phyloP scores from a whole-genome alignment of 2,888 invertebrate genomes.

The Sclerodermus sp. region DNA sequence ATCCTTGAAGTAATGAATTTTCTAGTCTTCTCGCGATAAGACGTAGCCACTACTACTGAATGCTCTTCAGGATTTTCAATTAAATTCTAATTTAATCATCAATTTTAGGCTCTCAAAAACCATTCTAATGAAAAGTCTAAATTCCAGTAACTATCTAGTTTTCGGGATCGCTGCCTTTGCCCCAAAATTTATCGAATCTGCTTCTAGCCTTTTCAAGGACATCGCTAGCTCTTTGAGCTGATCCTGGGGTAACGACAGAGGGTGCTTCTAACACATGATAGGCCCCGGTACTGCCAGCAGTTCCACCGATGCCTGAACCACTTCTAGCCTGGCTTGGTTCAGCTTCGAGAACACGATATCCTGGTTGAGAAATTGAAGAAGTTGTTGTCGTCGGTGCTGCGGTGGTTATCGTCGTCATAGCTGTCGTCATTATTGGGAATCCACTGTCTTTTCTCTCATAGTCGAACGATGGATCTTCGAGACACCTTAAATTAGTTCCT shows the following conservation, averaged over 20 bases:
- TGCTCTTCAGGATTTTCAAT: too few species aligned
- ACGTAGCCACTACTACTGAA: too few species aligned
- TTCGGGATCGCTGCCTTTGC: slow-evolving; percentile 59
- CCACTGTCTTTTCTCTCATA: slow-evolving; percentile 52
- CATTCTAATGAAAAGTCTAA: too few species aligned
- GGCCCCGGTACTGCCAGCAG: slow-evolving; percentile 20
- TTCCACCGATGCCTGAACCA: slow-evolving; percentile 3
- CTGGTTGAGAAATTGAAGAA: slow-evolving; percentile 55
- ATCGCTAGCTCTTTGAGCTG: slow-evolving; percentile 65
- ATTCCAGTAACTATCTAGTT: slow-evolving; percentile 32
- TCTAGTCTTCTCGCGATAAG: too few species aligned
- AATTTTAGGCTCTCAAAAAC: too few species aligned
- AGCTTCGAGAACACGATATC: slow-evolving; percentile 64
- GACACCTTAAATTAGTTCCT: slow-evolving; percentile 60
- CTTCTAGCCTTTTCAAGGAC: slow-evolving; percentile 80
- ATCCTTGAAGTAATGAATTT: too few species aligned
- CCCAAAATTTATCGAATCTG: slow-evolving; percentile 85
- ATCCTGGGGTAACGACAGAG: slow-evolving; percentile 25
- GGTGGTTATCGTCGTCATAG: slow-evolving; percentile 19
- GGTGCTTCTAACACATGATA: slow-evolving; percentile 57
- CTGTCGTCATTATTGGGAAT: slow-evolving; percentile 34
- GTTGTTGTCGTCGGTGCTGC: slow-evolving; percentile 25
- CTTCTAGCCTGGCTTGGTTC: slow-evolving; percentile 47
- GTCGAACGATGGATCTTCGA: slow-evolving; percentile 63
- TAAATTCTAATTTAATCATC: too few species aligned